phyloP scores from a whole-genome alignment of 2,888 invertebrate genomes.

The Drosophila lutescens region DNA sequence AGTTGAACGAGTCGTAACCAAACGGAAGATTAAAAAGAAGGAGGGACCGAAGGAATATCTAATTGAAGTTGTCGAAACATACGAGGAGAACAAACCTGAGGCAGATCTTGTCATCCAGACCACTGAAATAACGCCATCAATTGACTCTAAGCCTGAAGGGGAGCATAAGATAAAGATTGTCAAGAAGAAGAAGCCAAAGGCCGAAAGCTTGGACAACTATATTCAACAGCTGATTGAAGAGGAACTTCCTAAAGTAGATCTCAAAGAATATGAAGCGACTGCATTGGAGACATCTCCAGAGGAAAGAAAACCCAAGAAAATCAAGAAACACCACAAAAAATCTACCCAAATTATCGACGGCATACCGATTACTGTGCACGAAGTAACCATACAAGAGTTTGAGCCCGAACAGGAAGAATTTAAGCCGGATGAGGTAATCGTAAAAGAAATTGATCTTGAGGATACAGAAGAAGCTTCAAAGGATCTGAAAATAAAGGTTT shows the following conservation, averaged over 20 bases:
- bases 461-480: constrained; percentile 9
- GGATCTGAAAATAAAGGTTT: constrained; percentile 67
- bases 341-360: constrained; percentile 72
- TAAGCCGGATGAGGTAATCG: constrained; percentile 46
- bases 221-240: constrained; percentile 81
- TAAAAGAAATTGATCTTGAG: constrained; percentile 12
- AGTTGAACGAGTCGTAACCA: constrained; percentile 80
- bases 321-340: constrained; percentile 83
- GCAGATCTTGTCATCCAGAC: constrained; percentile 84
- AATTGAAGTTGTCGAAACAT: constrained; percentile 83
- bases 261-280: constrained; percentile 82
- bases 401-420: constrained; percentile 61
- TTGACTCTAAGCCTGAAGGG: constrained; percentile 30
- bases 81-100: constrained; percentile 83
- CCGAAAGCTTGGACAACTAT: constrained; percentile 76
- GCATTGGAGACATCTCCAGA: constrained; percentile 75
- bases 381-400: constrained; percentile 69
- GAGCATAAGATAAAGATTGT: constrained; percentile 65
- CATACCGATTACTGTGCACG: constrained; percentile 71
- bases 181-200: constrained; percentile 77
- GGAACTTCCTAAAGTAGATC: constrained; percentile 81
- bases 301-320: constrained; percentile 78
- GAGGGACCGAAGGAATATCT: constrained; percentile 84
- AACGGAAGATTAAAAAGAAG: constrained; percentile 83
- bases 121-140: constrained; percentile 79